Conservation (phyloP, 2,113 vertebrate species). For the Oncorhynchus mykiss region DNA sequence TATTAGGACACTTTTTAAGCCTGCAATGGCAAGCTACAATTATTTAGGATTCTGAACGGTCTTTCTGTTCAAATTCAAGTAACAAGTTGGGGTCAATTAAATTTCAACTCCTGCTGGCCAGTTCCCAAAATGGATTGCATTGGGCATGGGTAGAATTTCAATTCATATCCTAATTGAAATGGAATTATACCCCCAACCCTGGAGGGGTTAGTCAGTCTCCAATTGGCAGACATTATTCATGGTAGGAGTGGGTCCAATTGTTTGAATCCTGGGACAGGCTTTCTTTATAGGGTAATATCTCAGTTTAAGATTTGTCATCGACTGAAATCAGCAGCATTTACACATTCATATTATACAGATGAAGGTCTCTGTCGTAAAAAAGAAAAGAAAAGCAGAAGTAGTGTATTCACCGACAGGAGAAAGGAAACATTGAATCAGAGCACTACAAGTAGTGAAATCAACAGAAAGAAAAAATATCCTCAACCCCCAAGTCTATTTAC, state of each 20-base stretch:
- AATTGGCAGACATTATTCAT: conserved; percentile 6
- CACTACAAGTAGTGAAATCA: conserved; percentile 37
- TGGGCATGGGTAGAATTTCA: conserved; percentile 10
- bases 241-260: conserved; percentile 17
- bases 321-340: conserved; percentile 71
- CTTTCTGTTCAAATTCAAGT: conserved; percentile 14
- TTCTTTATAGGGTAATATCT: conserved; percentile 51
- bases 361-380: conserved; percentile 55
- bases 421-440: conserved; percentile 50
- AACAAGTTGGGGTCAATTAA: not conserved
- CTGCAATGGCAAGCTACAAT: conserved; percentile 2
- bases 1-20: conserved; percentile 7
- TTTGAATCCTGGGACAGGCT: conserved; percentile 39
- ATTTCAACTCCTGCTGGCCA: not conserved
- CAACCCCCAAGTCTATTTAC: conserved; percentile 62
- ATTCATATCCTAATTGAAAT: conserved; percentile 5
- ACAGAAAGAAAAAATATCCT: conserved; percentile 31
- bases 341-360: conserved; percentile 66
- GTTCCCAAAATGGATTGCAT: conserved; percentile 12
- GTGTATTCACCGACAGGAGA: conserved; percentile 49
- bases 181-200: conserved; percentile 15
- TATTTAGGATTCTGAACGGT: conserved; percentile 2
- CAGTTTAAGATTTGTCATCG: conserved; percentile 55
- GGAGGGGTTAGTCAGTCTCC: conserved; percentile 1
- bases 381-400: conserved; percentile 54